A percentile compares a stretch with the other conserved stretches of the same genome.
phyloP scores from a whole-genome alignment of 1,140 invertebrate species.

The Thaumatotibia leucotreta region DNA sequence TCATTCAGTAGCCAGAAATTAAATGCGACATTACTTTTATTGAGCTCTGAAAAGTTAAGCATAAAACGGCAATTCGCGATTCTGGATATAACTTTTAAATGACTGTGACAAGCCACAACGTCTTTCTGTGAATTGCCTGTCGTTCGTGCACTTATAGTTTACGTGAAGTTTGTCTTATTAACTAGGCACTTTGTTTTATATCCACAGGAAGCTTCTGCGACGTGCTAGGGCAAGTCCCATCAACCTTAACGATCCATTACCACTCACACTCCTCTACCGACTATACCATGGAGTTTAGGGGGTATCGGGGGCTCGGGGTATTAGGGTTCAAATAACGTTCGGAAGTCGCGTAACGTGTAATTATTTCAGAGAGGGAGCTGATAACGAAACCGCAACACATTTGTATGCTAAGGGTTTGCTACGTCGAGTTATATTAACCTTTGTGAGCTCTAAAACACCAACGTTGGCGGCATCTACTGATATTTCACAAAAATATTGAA shows the following conservation, averaged over 20 bases:
- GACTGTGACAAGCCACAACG: not conserved
- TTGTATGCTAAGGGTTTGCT: constrained; percentile 26
- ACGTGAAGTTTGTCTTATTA: constrained; percentile 8
- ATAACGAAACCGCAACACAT: constrained; percentile 50
- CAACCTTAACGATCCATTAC: constrained; percentile 73
- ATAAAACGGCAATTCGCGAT: not conserved
- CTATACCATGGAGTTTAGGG: not conserved
- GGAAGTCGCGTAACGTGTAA: constrained; percentile 65
- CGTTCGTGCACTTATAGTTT: not conserved
- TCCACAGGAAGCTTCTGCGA: constrained; percentile 1
- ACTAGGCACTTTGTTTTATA: constrained; percentile 8
- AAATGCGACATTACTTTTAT: not conserved
- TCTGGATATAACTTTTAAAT: not conserved
- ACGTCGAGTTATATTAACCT: not conserved
- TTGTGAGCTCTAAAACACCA: no score
- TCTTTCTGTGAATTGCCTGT: not conserved
- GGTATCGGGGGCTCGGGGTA: constrained; percentile 20
- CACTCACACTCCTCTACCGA: constrained; percentile 21
- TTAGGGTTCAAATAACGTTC: constrained; percentile 57
- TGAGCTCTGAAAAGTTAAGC: not conserved
- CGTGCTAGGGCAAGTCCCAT: constrained; percentile 53
- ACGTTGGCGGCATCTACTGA: not conserved
- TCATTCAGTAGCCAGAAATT: not conserved
- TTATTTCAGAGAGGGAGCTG: constrained; percentile 67
- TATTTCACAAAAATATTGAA: no score